Conservation (phyloP, 2,888 invertebrate genomes). For the Alentia gelatinosa region DNA sequence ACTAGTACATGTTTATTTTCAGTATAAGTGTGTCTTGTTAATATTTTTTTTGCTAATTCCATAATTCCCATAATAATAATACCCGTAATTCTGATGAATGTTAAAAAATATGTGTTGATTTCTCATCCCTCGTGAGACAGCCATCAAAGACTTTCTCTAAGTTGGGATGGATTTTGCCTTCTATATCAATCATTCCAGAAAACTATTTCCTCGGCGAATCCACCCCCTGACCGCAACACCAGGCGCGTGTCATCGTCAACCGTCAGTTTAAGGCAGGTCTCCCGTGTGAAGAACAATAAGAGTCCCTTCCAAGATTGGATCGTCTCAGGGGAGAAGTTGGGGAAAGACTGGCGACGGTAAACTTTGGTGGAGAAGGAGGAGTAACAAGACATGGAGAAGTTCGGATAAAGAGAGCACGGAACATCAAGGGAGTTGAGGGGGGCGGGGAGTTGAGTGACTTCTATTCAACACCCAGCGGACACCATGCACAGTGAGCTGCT, state of each 20-base stretch:
- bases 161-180: too few relatives aligned
- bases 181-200: too few relatives aligned
- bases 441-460: not conserved
- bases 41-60: too few relatives aligned
- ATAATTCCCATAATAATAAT: too few relatives aligned
- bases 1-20: too few relatives aligned
- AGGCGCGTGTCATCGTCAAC: not conserved
- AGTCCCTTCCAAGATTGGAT: not conserved
- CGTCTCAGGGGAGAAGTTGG: not conserved
- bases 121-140: too few relatives aligned
- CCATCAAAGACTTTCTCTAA: too few relatives aligned
- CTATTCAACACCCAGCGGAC: not conserved
- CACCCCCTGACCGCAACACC: not conserved
- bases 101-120: too few relatives aligned
- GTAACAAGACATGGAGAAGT: not conserved
- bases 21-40: too few relatives aligned
- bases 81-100: too few relatives aligned
- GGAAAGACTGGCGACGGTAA: not conserved
- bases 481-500: not conserved
- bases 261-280: not conserved
- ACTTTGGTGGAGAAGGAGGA: not conserved
- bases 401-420: not conserved
- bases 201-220: too few relatives aligned
- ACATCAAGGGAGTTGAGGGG: not conserved
- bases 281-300: slow-evolving; percentile 19